Conservation (phyloP, 2,888 invertebrate genomes). For the Agonopterix arenella region DNA sequence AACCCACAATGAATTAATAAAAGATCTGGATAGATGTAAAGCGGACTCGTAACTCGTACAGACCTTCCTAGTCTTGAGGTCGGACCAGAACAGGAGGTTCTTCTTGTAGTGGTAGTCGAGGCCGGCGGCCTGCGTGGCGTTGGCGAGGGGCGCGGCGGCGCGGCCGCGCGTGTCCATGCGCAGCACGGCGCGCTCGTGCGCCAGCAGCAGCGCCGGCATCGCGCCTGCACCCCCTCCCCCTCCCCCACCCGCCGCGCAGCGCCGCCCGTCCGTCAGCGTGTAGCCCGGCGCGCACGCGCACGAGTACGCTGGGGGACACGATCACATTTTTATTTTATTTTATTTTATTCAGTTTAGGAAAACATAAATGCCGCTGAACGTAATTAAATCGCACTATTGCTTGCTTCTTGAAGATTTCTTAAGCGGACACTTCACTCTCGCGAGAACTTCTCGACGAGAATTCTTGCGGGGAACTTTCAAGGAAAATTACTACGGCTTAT, state of each 20-base stretch:
- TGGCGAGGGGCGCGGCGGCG: constrained; percentile 80
- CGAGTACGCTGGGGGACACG: constrained; percentile 75
- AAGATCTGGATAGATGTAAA: no score
- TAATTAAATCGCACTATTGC: no score
- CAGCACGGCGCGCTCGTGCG: constrained; percentile 83
- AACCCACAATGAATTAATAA: no score
- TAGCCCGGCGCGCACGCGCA: constrained; percentile 92
- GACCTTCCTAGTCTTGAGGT: constrained; percentile 90
- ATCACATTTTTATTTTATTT: no score
- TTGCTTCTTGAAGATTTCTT: no score
- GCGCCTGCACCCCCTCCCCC: no score
- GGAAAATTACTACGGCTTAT: no score
- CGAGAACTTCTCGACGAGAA: no score
- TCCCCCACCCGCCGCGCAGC: constrained; percentile 70
- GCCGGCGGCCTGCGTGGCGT: constrained; percentile 90
- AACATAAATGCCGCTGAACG: no score
- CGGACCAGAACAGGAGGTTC: constrained; percentile 92
- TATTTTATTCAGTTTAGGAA: no score
- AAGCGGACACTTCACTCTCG: no score
- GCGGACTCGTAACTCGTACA: background rate
- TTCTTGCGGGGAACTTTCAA: no score
- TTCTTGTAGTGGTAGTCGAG: constrained; percentile 88
- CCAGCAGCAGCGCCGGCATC: constrained; percentile 76
- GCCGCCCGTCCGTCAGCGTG: constrained; percentile 75
- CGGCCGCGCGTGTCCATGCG: constrained; percentile 82